Evolutionary conservation across 1,140 invertebrate species (phyloP), one percentile per base, ranked within the genome.

Genomic region (Helicoverpa armigera): DNA sequence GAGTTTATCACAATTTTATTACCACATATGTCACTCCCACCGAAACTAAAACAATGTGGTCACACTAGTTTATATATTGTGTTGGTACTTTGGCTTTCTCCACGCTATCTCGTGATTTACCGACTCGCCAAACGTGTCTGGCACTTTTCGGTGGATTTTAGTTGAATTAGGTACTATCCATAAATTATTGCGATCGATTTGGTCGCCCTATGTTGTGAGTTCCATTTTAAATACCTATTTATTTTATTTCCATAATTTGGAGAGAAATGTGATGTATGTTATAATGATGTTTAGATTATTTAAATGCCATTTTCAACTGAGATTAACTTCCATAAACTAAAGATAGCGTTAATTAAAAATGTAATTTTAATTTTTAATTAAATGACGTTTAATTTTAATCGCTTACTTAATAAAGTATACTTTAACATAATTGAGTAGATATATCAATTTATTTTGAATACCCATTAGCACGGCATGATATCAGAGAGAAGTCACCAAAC

Each of bases 51-150:
- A 65, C 58, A 56, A 75, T 67, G 61, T 82, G 81, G 76, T 79
- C 77, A 82, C 75, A 54, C 81, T 76, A 82, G 60, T 79, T 51
- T 58, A 75, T 82, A 78, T 65, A 77, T 60, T 76, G 74, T 73
- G 63, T 23, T 79, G 53, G 75, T 79, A 76, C 72, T 82, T 75
- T 56, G 60, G 82, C 85, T 87, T 87, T 87, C 85, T 82, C 85
- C 67, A 75, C 77, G 82, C 79, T 83, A 87, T 85, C 84, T 73
- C 50, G 82, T 87, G 85, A 87, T 87, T 87, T 87, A 87, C 84
- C 56, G 72, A 82, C 85, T 85, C 81, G 83, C 82, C 79, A 85
- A 87, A 87, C 85, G 67, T 74, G 83, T 78, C 65, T 75, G 63
- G 79, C 70, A 67, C 72, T 79, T 83, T 84, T 84, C 70, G 79